Base-by-base conservation (phyloP, 2,888 invertebrate species). In the Eupsilia transversa region DNA sequence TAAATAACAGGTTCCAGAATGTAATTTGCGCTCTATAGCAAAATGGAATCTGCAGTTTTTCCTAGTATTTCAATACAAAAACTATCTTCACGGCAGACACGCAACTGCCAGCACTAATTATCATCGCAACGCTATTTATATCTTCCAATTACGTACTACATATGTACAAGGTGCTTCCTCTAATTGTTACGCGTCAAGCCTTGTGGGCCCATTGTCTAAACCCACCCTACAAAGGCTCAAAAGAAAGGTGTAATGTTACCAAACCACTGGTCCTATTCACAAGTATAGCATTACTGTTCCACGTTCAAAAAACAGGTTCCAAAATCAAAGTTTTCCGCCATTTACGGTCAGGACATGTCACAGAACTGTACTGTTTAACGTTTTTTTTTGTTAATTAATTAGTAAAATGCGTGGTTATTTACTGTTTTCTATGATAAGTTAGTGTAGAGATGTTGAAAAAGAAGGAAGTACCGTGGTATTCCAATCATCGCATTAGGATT, bases 381-480 rank as follows among this genome's bases (percentile, higher is more conserved):
- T 72, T 72, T 79, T 76, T 70, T 75, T 83, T 65, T 82, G 79
- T 82, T 73, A 67, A 74, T 63, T 79, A 80, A 71, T 70, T 80
- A 83, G 77, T 85, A 87, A 86, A 85, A 91, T 90, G 88, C 77
- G 87, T 85, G 73, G 79, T 64, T 82, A 64, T 86, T 86, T 77
- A 75, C 80, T 73, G 59, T 84, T 75, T 72, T 80, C 81, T 79
- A 83, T 85, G 74, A 80, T 85, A 86, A 87, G 84, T 85, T 87
- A 87, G 88, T 88, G 81, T 86, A 87, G 91, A 89, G 77, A 96
- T 96, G 96, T 91, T 96, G 85, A 96, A 96, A 91, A 96, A 95
- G 86, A 96, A 94, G 83, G 96, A 96, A 88, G 91, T 90, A 75
- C 94, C 94, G 23, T 96, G 96, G 96, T 95, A 94, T 83, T 92